phyloP scores from a whole-genome alignment of 2,113 vertebrate genomes.

The Boulengeromyrus knoepffleri region DNA sequence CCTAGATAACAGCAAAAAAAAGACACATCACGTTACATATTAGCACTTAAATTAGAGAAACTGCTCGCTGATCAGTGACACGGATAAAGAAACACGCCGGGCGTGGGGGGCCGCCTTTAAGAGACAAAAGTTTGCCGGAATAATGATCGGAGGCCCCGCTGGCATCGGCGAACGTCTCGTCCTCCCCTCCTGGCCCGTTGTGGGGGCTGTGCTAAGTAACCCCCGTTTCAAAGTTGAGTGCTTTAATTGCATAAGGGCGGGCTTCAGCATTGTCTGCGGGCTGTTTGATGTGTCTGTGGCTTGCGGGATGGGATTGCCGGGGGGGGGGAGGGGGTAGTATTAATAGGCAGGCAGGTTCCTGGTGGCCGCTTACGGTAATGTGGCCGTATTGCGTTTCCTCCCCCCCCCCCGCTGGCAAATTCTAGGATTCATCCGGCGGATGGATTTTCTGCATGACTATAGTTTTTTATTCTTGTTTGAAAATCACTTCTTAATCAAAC shows the following conservation, averaged over 20 bases:
- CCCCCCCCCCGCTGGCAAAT: neutral
- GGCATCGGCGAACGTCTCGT: neutral
- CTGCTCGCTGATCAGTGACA: neutral
- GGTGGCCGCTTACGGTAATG: conserved; percentile 35
- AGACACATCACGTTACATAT: neutral
- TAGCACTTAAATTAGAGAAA: neutral
- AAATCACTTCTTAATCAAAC: conserved; percentile 32
- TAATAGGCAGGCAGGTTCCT: conserved; percentile 33
- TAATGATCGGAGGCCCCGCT: conserved; percentile 29
- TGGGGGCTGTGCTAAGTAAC: conserved; percentile 22
- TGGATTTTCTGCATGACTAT: conserved; percentile 17
- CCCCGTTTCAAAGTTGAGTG: conserved; percentile 13
- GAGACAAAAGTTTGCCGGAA: conserved; percentile 32
- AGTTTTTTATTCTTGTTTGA: conserved; percentile 16
- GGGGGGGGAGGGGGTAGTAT: conserved; percentile 12
- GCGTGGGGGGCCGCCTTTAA: neutral
- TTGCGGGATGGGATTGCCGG: neutral
- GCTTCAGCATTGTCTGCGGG: conserved; percentile 4
- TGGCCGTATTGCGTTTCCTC: conserved; percentile 33
- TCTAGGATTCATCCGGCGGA: conserved; percentile 11
- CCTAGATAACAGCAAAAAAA: neutral
- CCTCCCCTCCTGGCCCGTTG: neutral
- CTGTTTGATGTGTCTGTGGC: conserved; percentile 28
- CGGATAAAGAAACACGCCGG: neutral
- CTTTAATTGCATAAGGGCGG: conserved; percentile 34